Evolutionary conservation across 2,888 invertebrate species (phyloP), one percentile per base, ranked within the genome.

Genomic region (Synergus itoensis): DNA sequence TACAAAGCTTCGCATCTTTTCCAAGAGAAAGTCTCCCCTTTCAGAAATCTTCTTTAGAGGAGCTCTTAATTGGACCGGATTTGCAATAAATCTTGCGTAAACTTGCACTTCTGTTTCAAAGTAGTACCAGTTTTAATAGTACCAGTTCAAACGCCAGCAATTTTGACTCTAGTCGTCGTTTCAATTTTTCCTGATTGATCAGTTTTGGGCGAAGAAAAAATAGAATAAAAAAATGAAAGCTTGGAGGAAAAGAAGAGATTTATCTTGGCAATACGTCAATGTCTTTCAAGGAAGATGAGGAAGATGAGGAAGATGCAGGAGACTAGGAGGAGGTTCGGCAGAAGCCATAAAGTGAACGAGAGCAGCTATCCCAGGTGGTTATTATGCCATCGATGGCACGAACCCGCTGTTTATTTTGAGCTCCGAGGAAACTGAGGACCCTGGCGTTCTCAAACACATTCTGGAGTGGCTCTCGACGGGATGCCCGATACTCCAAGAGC

Each of bases 391-490:
- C 88, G 87, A 87, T 87, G 88, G 84, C 86, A 87, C 86, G 84
- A 84, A 83, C 84, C 84, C 69, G 76, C 12, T 63, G 75, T 77
- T 79, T 78, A 79, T 80, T 80, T 76, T 64, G 75, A 76, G 78
- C 45, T 79, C 77, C 45, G 76, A 67, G 81, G 80, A 82, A 83
- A 80, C 79, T 62, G 75, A 82, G 76, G 80, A 73, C 67, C 75
- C 63, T 43, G 78, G 57, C 79, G 77, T 81, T 80, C 86, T 88
- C 89, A 86, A 88, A 88, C 87, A 86, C 82, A 85, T 84, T 80
- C 84, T 89, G 86, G 87, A 89, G 90, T 87, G 86, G 84, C 88
- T 88, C 90, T 89, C 88, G 77, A 86, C 89, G 89, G 90, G 88
- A 88, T 83, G 89, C 83, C 86, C 87, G 84, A 87, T 88, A 82